Evolutionary conservation across 2,113 vertebrate species (phyloP).

Genomic region (Heterotilapia buettikoferi): DNA sequence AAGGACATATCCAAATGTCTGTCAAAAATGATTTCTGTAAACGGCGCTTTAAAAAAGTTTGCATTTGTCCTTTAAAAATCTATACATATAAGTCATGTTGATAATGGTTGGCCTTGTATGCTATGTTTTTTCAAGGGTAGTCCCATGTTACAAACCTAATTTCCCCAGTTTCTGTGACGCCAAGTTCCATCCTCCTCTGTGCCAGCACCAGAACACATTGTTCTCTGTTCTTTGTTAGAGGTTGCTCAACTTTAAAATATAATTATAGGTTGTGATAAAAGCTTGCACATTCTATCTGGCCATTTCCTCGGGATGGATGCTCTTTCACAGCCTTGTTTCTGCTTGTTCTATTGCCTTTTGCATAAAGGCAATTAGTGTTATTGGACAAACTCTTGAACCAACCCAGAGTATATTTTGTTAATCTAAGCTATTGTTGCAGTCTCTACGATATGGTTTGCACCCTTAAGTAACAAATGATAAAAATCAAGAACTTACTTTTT

Average conservation of each 20-base stretch:
- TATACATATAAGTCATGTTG: not conserved
- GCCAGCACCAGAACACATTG: not conserved
- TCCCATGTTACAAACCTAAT: not conserved
- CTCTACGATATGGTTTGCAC: not conserved
- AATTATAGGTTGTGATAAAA: not conserved
- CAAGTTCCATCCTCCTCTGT: not conserved
- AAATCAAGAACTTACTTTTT: not conserved
- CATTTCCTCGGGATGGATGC: not conserved
- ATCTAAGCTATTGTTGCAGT: not conserved
- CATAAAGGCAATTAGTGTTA: not conserved
- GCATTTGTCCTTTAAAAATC: not conserved
- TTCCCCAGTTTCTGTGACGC: not conserved
- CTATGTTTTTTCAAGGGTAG: not conserved
- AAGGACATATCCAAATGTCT: not conserved
- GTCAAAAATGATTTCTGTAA: not conserved
- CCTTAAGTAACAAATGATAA: not conserved
- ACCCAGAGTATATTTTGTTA: not conserved
- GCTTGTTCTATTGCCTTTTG: not conserved
- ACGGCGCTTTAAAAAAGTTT: not conserved
- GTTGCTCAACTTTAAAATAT: not conserved
- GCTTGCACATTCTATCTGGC: not conserved
- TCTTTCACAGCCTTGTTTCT: not conserved
- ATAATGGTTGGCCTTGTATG: not conserved
- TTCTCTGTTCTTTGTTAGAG: not conserved
- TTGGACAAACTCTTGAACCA: not conserved